Evolutionary conservation across 1,140 invertebrate genomes (phyloP).

Genomic region (Oreohelix idahoensis): DNA sequence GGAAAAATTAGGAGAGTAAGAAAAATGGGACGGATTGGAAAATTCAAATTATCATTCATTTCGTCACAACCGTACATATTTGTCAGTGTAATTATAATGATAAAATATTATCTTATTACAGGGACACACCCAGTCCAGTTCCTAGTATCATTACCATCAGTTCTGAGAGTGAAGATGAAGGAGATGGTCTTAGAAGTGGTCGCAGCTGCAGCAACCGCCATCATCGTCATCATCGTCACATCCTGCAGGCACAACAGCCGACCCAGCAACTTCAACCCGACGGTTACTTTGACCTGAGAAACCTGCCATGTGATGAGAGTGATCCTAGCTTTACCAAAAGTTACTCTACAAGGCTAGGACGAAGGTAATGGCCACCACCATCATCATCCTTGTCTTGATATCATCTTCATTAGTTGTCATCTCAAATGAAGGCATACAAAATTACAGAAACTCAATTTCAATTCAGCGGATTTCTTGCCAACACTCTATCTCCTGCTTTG

Average conservation of each 20-base stretch:
- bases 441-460: no score
- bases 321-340: not conserved
- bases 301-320: slow-evolving; percentile 7
- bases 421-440: no score
- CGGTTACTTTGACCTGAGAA: slow-evolving; percentile 22
- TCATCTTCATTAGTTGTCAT: no score
- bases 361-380: slow-evolving; percentile 19
- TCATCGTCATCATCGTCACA: slow-evolving; percentile 24
- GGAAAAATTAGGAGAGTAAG: no score
- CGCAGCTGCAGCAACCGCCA: not conserved
- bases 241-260: not conserved
- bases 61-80: no score
- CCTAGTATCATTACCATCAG: slow-evolving; percentile 97
- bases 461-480: no score
- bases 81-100: no score
- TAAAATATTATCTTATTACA: slow-evolving; percentile 74
- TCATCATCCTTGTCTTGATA: no score
- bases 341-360: not conserved
- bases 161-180: slow-evolving; percentile 91
- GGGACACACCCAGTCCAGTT: slow-evolving; percentile 87
- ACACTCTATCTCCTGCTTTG: no score
- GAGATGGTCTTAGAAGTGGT: slow-evolving; percentile 46
- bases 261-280: not conserved
- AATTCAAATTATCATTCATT: no score
- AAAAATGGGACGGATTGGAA: no score